Evolutionary conservation across 2,888 invertebrate genomes (phyloP), one percentile per base, ranked within the genome.

Genomic region (Dysmachus trigonus): DNA sequence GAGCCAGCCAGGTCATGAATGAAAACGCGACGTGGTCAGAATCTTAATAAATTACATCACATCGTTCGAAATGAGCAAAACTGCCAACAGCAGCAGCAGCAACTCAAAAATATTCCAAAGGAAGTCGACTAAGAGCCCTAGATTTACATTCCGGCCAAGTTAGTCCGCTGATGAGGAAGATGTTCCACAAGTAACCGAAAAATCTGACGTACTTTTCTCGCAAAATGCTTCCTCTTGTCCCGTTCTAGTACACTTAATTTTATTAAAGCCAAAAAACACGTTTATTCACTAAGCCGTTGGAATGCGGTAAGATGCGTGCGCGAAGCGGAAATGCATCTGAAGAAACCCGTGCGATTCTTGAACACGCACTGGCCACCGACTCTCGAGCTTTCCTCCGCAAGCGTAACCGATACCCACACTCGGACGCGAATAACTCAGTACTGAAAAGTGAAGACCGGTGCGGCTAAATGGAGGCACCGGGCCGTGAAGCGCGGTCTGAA

Each of bases 381-480:
- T 47, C 47, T 47, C 1, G n/a, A 47, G 33, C 35, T 27, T 41
- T 72, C 27, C 83, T 72, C 30, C 2, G 71, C 35, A 83, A 41
- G 30, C 38, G 38, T 15, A 41, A 27, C 38, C 72, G 71, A 38
- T 41, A 83, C 83, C 53, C 41, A 47, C 72, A 83, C 71, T 72
- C 72, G 83, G 41, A 83, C 83, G 27, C 83, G 83, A 83, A 35
- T 72, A 41, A 18, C 72, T 72, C 83, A 41, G 41, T 41, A 83
- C 83, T 83, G 83, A 81, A 30, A 30, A 47, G 47, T 47, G n/a
- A 27, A 38, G 83, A 72, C 83, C 72, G 72, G 35, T 83, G 38
- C 27, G 41, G 83, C 22, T 41, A 72, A 83, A 83, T 72, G 72
- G 83, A 83, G 30, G 71, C 83, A 41, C 35, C 41, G 81, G 81